Evolutionary conservation across 2,797 vertebrate species (phyloP), one percentile per base, ranked within the genome.

Genomic region (Paramormyrops hopkinsi): DNA sequence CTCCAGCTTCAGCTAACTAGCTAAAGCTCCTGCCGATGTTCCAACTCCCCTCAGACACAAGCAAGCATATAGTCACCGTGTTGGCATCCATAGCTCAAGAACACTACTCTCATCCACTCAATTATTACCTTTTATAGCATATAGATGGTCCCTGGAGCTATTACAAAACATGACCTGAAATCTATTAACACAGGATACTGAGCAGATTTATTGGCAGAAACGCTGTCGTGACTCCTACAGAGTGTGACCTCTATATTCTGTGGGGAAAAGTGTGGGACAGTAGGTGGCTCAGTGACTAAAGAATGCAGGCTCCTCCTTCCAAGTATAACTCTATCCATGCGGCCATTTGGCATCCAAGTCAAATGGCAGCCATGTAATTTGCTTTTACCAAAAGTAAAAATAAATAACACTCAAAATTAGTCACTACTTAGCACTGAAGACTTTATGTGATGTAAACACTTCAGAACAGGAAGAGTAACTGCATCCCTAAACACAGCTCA

Each of bases 11-110:
- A 73, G 65, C 65, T 17, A 46, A n/a, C 41, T 85, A 85, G 83
- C 6, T 37, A 9, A 59, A 86, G 29, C 17, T 87, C 29, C 33
- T 19, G 86, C 19, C n/a, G 17, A 88, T 84, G 9, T 76, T 29
- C 19, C 65, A 79, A 89, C 69, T 87, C 29, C 65, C 76, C 76
- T 89, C 82, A 88, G 89, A 90, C 53, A 91, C 79, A 54, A 62
- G 79, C 79, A 19, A 90, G 83, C 14, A 79, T 37, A 88, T 33
- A 9, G 87, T 89, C 90, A 89, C 41, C 87, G 41, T 88, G 79
- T 86, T 53, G 19, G 54, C 73, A 44, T 59, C 79, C 59, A 65
- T 46, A 56, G 51, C n/a, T 79, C 17, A 11, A 54, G 14, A 56
- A 85, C 76, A 73, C 62, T 51, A 87, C 89, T 88, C 19, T 87